Base-by-base conservation (phyloP, 2,113 vertebrate genomes). In the Melanotaenia duboulayi region DNA sequence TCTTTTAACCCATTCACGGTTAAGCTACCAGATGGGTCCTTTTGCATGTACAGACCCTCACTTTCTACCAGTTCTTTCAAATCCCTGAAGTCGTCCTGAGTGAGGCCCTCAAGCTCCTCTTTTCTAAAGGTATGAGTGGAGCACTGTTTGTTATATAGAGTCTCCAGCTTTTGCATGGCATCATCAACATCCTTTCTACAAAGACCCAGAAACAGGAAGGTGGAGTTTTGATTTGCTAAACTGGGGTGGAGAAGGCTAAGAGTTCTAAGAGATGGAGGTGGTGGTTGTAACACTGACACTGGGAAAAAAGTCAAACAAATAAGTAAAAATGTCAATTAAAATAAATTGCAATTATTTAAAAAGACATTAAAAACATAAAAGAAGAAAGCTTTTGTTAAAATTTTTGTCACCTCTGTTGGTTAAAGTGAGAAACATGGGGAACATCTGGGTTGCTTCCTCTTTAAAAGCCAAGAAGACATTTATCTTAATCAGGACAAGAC, bases 391-490 rank as follows among this genome's bases (percentile, higher is more conserved):
- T 46, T 4, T 56, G 9, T 32, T 5, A 2, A 20, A 16, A 7
- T 23, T 46, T 32, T 6, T 10, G 12, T 87, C 23, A 92, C 89
- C 84, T 85, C 22, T 79, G 9, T 23, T 48, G 11, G 4, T 11
- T 19, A 24, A 22, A 11, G 37, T 28, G 2, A 14, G 3, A 58
- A 87, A 91, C 19, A 61, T 28, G 2, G n/a, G 3, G 55, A 87
- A 91, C n/a, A 64, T 58, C 17, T 79, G 56, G 32, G 20, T 22
- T 16, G 78, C 84, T 62, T 71, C n/a, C 11, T 73, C 28, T 75
- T 88, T 85, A 25, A 92, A 93, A 0, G 51, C 17, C 65, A 89
- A 40, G 74, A 90, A 93, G 28, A 89, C 81, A 0, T 83, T 5
- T 5, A 90, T 87, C 63, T 85, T 89, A 4, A 74, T 35, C 35